These are phyloP conservation scores for Catostylus mosaicus DNA, from an alignment of 30 jellyfish, hydroid and myxozoan genomes.

Conservation along the genomic window DNA sequence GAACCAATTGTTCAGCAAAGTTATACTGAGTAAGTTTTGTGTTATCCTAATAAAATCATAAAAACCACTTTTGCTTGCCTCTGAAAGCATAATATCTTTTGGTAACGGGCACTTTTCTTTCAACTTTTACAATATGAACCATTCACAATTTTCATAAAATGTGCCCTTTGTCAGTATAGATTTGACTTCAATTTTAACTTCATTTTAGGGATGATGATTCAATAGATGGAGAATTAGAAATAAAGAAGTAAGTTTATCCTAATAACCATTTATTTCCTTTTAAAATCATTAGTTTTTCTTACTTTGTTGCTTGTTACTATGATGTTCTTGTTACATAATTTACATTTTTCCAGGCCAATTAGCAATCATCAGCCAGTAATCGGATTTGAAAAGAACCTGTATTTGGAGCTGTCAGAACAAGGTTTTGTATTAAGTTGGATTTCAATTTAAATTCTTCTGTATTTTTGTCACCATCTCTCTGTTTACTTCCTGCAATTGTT, in stretches of 20 bases:
- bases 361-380: slow-evolving; percentile 75
- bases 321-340: background rate
- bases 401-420: slow-evolving; percentile 45
- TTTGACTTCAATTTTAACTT: background rate
- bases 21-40: background rate
- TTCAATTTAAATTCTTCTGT: too few species aligned
- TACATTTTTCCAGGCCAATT: slow-evolving; percentile 39
- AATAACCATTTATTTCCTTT: too few species aligned
- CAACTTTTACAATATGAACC: too few species aligned
- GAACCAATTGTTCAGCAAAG: slow-evolving; percentile 36
- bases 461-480: too few species aligned
- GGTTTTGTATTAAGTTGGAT: too few species aligned
- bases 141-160: too few species aligned
- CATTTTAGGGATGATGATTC: slow-evolving; percentile 57
- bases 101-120: background rate
- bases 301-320: background rate
- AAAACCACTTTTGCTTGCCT: too few species aligned
- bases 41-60: too few species aligned
- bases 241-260: slow-evolving; percentile 34
- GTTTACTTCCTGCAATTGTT: too few species aligned
- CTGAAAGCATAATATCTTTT: background rate
- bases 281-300: too few species aligned
- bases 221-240: slow-evolving; percentile 32
- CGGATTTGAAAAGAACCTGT: slow-evolving; percentile 46
- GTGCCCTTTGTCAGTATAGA: too few species aligned